Percentiles rank a stretch among this genome's conserved stretches.
Conservation (phyloP, 1,140 invertebrate genomes). For the Aphidius gifuensis region DNA sequence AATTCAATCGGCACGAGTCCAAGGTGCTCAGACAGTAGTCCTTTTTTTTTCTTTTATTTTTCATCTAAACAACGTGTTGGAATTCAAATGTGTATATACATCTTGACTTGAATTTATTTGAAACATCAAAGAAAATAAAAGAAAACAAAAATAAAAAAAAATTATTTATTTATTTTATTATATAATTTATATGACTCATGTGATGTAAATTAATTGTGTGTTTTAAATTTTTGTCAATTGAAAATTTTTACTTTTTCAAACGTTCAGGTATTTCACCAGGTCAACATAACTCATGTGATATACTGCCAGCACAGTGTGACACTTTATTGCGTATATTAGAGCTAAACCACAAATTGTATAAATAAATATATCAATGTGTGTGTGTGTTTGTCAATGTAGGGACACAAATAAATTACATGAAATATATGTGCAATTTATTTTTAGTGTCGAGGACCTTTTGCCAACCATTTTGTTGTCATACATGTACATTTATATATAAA, state of each 20-base stretch:
- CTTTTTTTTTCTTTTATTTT: conserved; percentile 4
- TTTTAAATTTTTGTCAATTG: too few species aligned
- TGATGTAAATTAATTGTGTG: too few species aligned
- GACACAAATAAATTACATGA: conserved; percentile 23
- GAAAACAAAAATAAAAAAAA: neutral
- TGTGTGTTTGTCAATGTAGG: too few species aligned
- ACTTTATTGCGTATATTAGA: too few species aligned
- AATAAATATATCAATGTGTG: too few species aligned
- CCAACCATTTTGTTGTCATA: neutral
- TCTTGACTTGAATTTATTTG: conserved; percentile 14
- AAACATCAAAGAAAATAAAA: neutral
- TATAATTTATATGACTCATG: too few species aligned
- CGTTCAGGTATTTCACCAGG: too few species aligned
- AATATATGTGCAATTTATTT: conserved; percentile 17
- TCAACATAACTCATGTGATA: too few species aligned
- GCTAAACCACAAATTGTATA: too few species aligned
- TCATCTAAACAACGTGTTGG: conserved; percentile 15
- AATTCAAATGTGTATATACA: conserved; percentile 14
- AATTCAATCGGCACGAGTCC: conserved; percentile 22
- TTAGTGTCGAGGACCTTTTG: conserved; percentile 26
- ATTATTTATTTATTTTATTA: too few species aligned
- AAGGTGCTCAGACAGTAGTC: neutral
- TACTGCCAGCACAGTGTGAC: too few species aligned
- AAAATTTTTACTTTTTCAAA: too few species aligned
- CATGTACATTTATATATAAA: neutral